Evolutionary conservation across 2,113 vertebrate genomes (phyloP).

Genomic region (Scytalopus superciliaris): DNA sequence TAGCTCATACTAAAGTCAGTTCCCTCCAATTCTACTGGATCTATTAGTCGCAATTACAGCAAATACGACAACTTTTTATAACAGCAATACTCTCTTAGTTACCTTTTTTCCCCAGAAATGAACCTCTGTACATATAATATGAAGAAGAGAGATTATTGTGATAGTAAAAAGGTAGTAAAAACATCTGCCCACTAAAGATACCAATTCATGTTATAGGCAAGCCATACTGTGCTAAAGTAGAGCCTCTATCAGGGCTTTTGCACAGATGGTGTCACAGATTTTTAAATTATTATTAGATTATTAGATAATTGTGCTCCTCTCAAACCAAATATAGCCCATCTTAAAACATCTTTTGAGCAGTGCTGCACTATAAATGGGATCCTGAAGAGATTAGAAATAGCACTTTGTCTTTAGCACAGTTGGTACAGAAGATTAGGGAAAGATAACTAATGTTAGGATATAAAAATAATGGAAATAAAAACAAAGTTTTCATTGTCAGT

Average conservation of each 20-base stretch:
- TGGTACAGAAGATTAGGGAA: neutral
- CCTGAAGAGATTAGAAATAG: neutral
- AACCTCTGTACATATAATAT: neutral
- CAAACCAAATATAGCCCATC: slow-evolving; percentile 12
- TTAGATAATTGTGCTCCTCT: slow-evolving; percentile 43
- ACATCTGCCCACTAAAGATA: neutral
- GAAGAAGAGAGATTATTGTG: neutral
- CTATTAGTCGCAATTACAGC: neutral
- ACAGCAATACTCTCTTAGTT: neutral
- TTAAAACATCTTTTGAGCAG: neutral
- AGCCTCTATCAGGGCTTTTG: slow-evolving; percentile 1
- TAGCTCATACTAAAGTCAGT: neutral
- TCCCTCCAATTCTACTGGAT: neutral
- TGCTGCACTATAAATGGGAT: neutral
- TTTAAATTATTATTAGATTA: slow-evolving; percentile 55
- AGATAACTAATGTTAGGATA: neutral
- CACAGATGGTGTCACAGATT: slow-evolving; percentile 60
- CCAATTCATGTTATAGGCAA: neutral
- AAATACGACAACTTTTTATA: neutral
- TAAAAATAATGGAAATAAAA: neutral
- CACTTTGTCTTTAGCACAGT: neutral
- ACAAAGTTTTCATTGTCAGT: neutral
- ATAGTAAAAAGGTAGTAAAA: neutral
- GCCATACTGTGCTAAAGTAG: neutral
- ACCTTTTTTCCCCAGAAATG: neutral